These are phyloP conservation scores for Saxidomus purpurata DNA, from an alignment of 1,140 invertebrate genomes.

Conservation along the genomic window DNA sequence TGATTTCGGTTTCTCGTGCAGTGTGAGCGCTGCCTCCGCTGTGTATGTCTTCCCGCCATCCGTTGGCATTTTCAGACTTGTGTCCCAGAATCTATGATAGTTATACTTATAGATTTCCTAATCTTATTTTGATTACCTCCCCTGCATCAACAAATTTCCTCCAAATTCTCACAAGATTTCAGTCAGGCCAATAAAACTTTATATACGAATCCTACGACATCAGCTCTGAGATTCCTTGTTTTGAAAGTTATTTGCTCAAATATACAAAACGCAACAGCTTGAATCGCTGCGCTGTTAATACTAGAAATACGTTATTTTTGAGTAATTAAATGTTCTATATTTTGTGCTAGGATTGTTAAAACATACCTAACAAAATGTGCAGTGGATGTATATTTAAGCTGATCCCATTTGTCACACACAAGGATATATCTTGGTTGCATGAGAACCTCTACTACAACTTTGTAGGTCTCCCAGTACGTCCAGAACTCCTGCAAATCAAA, in stretches of 20 bases:
- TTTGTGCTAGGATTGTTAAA: too few species aligned
- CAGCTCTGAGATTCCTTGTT: too few species aligned
- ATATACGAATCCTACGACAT: too few species aligned
- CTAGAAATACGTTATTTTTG: too few species aligned
- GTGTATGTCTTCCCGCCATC: conserved; percentile 64
- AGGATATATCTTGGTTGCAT: conserved; percentile 82
- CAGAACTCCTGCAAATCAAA: conserved; percentile 81
- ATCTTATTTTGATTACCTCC: not conserved
- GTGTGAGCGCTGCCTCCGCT: conserved; percentile 71
- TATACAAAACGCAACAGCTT: too few species aligned
- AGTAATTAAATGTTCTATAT: too few species aligned
- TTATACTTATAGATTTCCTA: not conserved
- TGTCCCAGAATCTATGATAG: conserved; percentile 83
- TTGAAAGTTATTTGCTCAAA: too few species aligned
- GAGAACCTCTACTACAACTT: conserved; percentile 80
- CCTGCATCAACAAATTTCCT: too few species aligned
- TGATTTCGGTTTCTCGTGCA: conserved; percentile 75
- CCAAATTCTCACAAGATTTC: too few species aligned
- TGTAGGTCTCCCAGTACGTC: conserved; percentile 85
- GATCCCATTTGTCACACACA: conserved; percentile 85
- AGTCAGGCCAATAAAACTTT: too few species aligned
- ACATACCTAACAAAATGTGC: conserved; percentile 85
- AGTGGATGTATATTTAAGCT: conserved; percentile 82
- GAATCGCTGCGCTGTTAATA: too few species aligned
- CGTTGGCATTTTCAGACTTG: conserved; percentile 70